Percentiles rank a stretch among this genome's conserved stretches.
phyloP scores from a whole-genome alignment of 1,140 invertebrate species.

The Anastrepha obliqua region DNA sequence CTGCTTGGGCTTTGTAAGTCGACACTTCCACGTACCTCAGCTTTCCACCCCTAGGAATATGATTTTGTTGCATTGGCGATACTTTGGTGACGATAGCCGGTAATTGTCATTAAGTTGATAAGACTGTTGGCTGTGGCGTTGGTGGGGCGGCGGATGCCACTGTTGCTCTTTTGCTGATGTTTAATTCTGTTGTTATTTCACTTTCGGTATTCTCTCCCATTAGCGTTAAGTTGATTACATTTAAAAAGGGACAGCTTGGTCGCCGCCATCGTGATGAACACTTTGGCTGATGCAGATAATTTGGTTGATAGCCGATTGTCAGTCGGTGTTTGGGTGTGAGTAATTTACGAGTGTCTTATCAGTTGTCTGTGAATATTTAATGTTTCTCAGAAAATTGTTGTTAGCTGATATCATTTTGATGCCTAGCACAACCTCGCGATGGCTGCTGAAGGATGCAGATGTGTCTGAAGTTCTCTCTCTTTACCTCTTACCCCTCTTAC shows the following conservation, averaged over 20 bases:
- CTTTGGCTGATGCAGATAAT: slow-evolving; percentile 38
- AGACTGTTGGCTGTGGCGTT: background rate
- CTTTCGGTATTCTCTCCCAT: background rate
- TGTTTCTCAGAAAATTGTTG: background rate
- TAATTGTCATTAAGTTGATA: slow-evolving; percentile 52
- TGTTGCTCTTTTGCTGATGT: slow-evolving; percentile 26
- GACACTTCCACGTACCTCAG: background rate
- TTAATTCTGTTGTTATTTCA: slow-evolving; percentile 32
- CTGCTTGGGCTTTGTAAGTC: background rate
- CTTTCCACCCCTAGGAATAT: background rate
- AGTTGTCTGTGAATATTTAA: slow-evolving; percentile 15
- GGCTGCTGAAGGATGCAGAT: too few species aligned
- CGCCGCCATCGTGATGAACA: background rate
- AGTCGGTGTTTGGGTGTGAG: slow-evolving; percentile 32
- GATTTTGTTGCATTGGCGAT: background rate
- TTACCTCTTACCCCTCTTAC: too few species aligned
- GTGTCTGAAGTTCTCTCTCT: too few species aligned
- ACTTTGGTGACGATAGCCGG: background rate
- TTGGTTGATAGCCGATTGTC: slow-evolving; percentile 47
- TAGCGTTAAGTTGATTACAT: slow-evolving; percentile 47
- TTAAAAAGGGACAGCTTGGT: background rate
- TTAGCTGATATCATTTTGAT: too few species aligned
- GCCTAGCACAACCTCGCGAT: too few species aligned
- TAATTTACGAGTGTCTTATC: slow-evolving; percentile 40
- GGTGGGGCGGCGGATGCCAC: background rate